Evolutionary conservation across 2,113 vertebrate genomes (phyloP).

Genomic region (Chaetura pelagica): DNA sequence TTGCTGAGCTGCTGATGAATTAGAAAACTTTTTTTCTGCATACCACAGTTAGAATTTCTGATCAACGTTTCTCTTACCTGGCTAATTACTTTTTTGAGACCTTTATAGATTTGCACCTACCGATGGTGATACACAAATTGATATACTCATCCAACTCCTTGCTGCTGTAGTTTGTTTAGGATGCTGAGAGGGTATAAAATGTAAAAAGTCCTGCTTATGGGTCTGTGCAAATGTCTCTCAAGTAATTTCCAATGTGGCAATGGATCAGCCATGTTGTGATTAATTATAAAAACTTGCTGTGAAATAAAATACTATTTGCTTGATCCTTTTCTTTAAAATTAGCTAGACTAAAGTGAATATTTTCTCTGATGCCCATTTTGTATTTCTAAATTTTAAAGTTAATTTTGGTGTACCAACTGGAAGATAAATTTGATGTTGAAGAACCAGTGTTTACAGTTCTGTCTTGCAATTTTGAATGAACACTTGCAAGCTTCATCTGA

Average conservation of each 20-base stretch:
- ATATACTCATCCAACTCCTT: background rate
- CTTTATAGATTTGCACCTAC: background rate
- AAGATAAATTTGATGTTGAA: background rate
- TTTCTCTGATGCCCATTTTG: background rate
- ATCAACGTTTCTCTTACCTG: background rate
- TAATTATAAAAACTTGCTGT: background rate
- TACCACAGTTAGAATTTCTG: background rate
- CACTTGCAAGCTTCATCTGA: background rate
- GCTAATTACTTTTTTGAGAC: background rate
- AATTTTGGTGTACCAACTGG: background rate
- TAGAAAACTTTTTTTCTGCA: background rate
- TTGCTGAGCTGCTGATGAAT: background rate
- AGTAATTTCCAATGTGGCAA: background rate
- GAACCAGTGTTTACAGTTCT: background rate
- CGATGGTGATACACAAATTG: fast-evolving
- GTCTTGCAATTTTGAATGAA: background rate
- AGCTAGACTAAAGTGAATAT: background rate
- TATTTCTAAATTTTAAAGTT: background rate
- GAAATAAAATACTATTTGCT: background rate
- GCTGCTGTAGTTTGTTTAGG: background rate
- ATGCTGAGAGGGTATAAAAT: background rate
- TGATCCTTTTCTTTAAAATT: background rate
- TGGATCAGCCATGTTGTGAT: background rate
- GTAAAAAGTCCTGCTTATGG: background rate
- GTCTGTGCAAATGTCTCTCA: background rate